Base-by-base conservation (phyloP, 2,797 vertebrate species). In the Cynodonichthys magdalenae region DNA sequence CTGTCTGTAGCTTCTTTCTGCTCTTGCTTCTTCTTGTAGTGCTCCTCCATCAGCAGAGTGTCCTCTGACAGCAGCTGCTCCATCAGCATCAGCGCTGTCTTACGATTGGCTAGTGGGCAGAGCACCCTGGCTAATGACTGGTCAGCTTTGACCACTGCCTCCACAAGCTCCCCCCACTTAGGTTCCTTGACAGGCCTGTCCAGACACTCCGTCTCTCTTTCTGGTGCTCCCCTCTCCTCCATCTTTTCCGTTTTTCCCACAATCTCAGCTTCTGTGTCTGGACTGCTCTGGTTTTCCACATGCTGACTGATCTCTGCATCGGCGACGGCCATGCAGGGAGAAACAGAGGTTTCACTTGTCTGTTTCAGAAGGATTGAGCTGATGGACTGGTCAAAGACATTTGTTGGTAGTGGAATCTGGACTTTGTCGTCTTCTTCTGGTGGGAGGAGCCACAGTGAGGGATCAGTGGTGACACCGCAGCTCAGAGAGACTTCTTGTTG, bases 31-130 rank as follows among this genome's bases (percentile, higher is more conserved):
- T 91, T 93, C 80, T 91, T 94, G 68, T 94, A 94, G 80, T 94
- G 93, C 75, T 94, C 93, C 82, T 94, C 94, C 93, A 94, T 94
- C 65, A 95, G 85, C 67, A 94, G 90, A 7, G 92, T 63, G 65
- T 94, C 92, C 71, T 95, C 90, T 0, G 95, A 95, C 63, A 99
- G 93, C 63, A 99, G 91, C 70, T 94, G 95, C 81, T 98, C 96
- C 94, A 99, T 94, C 73, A 99, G 90, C 85, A 95, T 95, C 58
- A 96, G 78, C 0, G 93, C 93, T 0, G 94, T 96, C 86, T 95
- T 95, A 47, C 95, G 93, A 44, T 87, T 87, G 63, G 94, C 66
- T 46, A 92, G 75, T 2, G 96, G 95, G 68, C 90, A 91, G n/a
- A 99, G 90, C 24, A 91, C 55, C 12, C 88, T 87, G 34, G 88